Percentiles rank a stretch among this genome's conserved stretches.
These are phyloP conservation scores for Bos javanicus DNA, from an alignment of 2,113 vertebrate species.

Conservation along the genomic window DNA sequence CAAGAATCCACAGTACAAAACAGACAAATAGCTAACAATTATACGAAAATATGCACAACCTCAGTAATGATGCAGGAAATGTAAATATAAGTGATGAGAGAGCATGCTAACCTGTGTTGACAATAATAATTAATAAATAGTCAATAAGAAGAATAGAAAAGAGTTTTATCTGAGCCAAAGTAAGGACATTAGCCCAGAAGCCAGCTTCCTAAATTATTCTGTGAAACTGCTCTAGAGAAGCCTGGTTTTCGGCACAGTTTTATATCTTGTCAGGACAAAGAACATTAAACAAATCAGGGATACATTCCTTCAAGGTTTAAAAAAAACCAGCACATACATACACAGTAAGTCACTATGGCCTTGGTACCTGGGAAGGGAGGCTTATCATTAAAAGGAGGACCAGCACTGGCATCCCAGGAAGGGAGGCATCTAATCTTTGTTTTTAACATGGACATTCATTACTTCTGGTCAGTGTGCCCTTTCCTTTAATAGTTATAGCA, in stretches of 20 bases:
- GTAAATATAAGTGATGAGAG: neutral
- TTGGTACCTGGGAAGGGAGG: neutral
- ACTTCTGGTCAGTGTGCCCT: neutral
- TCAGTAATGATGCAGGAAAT: neutral
- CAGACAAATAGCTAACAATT: neutral
- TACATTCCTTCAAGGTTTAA: neutral
- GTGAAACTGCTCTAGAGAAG: neutral
- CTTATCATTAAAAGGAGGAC: neutral
- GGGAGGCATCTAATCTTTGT: neutral
- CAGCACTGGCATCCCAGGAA: neutral
- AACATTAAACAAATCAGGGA: neutral
- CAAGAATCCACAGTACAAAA: neutral
- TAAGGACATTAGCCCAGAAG: neutral
- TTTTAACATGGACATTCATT: neutral
- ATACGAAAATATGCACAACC: neutral
- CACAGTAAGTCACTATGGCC: neutral
- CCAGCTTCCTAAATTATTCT: neutral
- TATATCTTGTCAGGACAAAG: neutral
- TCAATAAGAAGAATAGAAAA: neutral
- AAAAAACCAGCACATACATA: neutral
- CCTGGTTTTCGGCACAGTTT: neutral
- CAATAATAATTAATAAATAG: neutral
- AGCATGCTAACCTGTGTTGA: neutral
- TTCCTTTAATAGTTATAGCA: neutral
- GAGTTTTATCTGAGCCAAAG: neutral